Conservation (phyloP, 2,113 vertebrate species). For the Varanus salvator region DNA sequence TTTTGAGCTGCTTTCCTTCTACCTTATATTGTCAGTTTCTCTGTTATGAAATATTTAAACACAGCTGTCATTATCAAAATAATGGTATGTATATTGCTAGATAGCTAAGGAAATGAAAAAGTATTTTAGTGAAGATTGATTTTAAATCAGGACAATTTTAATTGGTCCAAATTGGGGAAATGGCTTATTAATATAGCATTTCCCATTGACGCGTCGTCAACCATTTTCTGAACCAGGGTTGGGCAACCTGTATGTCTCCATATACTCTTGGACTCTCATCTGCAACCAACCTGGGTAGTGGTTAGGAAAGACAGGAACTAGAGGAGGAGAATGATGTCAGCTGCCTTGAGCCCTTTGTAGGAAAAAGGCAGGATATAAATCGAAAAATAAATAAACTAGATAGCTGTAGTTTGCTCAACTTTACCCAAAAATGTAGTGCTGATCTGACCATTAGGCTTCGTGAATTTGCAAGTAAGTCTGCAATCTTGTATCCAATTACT, state of each 20-base stretch:
- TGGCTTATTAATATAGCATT: no score
- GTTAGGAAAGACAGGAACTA: neutral
- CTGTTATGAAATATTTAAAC: neutral
- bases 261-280: neutral
- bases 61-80: neutral
- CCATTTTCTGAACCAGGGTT: no score
- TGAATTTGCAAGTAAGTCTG: no score
- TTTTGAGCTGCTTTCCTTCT: neutral
- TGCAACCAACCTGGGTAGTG: neutral
- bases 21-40: neutral
- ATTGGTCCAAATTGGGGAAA: no score
- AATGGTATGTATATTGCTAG: neutral
- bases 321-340: no score
- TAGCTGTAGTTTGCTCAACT: neutral
- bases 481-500: no score
- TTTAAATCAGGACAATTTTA: no score
- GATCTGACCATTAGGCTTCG: no score
- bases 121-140: neutral
- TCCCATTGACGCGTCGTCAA: no score
- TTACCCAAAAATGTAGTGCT: no score
- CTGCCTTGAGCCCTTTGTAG: no score
- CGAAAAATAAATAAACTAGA: neutral
- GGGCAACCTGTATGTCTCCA: neutral
- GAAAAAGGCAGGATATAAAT: no score
- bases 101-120: neutral